phyloP scores from a whole-genome alignment of 2,888 invertebrate genomes.

The Zonitis immaculata region DNA sequence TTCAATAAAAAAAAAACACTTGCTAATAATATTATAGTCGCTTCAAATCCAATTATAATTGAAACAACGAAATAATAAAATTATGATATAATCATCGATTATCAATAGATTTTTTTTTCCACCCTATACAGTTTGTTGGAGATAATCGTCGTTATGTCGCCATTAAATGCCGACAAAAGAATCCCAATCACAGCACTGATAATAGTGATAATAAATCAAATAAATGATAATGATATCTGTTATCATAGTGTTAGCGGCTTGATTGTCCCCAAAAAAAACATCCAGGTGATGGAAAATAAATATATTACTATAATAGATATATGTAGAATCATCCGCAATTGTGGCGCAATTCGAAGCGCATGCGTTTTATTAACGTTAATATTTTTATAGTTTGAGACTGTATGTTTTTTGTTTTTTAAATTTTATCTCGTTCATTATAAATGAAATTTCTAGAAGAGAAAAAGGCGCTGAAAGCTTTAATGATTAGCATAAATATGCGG shows the following conservation, averaged over 20 bases:
- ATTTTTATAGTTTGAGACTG: too few species aligned
- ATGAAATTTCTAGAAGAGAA: conserved; percentile 34
- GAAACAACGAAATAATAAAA: too few species aligned
- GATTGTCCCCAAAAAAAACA: too few species aligned
- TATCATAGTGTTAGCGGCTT: conserved; percentile 36
- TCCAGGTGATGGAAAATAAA: too few species aligned
- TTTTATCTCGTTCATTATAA: conserved; percentile 34
- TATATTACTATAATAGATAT: too few species aligned
- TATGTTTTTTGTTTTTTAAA: too few species aligned
- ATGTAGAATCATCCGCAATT: too few species aligned
- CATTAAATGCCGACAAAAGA: conserved; percentile 45
- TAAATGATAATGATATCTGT: conserved; percentile 35
- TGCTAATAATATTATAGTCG: too few species aligned
- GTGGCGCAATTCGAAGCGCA: too few species aligned
- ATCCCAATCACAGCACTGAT: conserved; percentile 39
- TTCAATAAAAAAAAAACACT: too few species aligned
- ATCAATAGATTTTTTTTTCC: conserved; percentile 16
- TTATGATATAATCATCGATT: conserved; percentile 13
- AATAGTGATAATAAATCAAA: conserved; percentile 40
- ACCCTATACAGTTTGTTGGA: conserved; percentile 40
- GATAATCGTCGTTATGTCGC: conserved; percentile 41
- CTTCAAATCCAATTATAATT: too few species aligned
- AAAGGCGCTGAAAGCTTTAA: conserved; percentile 27
- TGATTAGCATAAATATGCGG: conserved; percentile 23
- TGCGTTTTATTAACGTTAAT: too few species aligned